Base-by-base conservation (phyloP, 2,797 vertebrate genomes). In the Rousettus madagascariensis region DNA sequence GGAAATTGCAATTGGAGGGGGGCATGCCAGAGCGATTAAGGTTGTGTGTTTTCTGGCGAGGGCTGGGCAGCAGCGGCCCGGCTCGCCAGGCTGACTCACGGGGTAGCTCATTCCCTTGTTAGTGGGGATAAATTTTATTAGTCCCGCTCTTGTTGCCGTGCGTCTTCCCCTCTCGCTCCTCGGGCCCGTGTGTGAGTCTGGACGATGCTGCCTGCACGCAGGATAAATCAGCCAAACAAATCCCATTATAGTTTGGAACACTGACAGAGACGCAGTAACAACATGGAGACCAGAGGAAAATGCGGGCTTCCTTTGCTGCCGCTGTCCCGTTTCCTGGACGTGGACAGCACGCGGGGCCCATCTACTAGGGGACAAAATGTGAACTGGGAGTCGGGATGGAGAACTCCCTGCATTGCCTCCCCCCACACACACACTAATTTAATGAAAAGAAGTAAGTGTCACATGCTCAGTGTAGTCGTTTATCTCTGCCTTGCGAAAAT, bases 141-240 rank as follows among this genome's bases (percentile, higher is more conserved):
- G 90, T 96, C 93, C 95, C 93, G 84, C 92, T 94, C 96, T 84
- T 30, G 20, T 22, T 77, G 94, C 94, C 20, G 12, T 91, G 38
- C 0, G 36, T 96, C 94, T 87, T 96, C 97, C 91, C 97, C 86
- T 93, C 95, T 94, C 49, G 22, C 86, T 97, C 82, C 84, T 80
- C 19, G 1, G 75, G 74, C 79, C 82, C 6, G 8, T 30, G 91
- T 24, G 6, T 3, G 5, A 33, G 95, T 69, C 97, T 96, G 97
- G 98, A 96, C 97, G 98, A 98, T 96, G 92, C 88, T 5, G 20
- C 96, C 96, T 95, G 97, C 97, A 95, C 68, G 92, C 71, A 38
- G 97, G 96, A 98, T 96, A 98, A 98, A 98, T 97, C 98, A 98
- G 97, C 97, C 49, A 68, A 96, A 97, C 97, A 97, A 97, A 98